Conservation (phyloP, 2,888 invertebrate genomes). For the Elysia crispata region DNA sequence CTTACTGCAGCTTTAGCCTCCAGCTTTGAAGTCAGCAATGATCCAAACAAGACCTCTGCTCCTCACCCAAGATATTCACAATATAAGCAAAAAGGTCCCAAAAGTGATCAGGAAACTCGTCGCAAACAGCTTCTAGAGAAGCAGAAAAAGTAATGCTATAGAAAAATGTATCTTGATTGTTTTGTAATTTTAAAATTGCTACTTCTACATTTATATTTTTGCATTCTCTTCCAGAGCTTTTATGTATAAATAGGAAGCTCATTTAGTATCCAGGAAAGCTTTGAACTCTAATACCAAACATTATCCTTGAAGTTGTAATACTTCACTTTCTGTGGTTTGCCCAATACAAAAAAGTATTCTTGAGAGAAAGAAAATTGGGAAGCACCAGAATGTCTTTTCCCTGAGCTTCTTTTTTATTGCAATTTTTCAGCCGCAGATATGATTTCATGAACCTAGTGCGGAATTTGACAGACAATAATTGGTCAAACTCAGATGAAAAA, state of each 20-base stretch:
- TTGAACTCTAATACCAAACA: too few species aligned
- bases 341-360: too few species aligned
- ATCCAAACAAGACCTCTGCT: slow-evolving; percentile 69
- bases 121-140: slow-evolving; percentile 80
- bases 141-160: slow-evolving; percentile 80
- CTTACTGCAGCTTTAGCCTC: slow-evolving; percentile 65
- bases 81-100: slow-evolving; percentile 75
- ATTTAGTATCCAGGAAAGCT: too few species aligned
- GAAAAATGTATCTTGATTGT: neutral
- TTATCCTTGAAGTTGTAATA: too few species aligned
- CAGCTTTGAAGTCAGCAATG: slow-evolving; percentile 66
- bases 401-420: neutral
- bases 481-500: slow-evolving; percentile 50
- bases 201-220: too few species aligned
- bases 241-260: too few species aligned
- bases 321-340: too few species aligned
- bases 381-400: neutral
- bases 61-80: slow-evolving; percentile 72
- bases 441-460: slow-evolving; percentile 70
- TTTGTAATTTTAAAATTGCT: too few species aligned
- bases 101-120: slow-evolving; percentile 80
- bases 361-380: too few species aligned
- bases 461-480: slow-evolving; percentile 57
- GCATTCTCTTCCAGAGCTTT: too few species aligned
- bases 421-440: slow-evolving; percentile 69